Conservation (phyloP, 2,888 invertebrate genomes). For the Polyommatus icarus region DNA sequence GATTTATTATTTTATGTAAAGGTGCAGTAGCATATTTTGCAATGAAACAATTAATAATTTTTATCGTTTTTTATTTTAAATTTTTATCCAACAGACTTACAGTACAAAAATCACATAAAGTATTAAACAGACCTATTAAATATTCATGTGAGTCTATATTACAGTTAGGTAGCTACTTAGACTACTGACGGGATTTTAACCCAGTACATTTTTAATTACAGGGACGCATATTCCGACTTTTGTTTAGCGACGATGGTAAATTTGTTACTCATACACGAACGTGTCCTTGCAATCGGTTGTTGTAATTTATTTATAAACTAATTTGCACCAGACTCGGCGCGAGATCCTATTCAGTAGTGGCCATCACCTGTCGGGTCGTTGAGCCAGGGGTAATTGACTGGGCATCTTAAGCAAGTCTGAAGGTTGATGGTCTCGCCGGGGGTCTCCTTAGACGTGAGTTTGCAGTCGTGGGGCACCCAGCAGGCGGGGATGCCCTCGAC, state of each 20-base stretch:
- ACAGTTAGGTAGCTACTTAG: constrained; percentile 78
- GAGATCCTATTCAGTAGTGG: constrained; percentile 87
- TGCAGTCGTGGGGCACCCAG: constrained; percentile 95
- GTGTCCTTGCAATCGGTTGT: constrained; percentile 63
- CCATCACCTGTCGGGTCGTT: constrained; percentile 94
- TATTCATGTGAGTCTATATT: constrained; percentile 81
- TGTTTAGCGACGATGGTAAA: constrained; percentile 45
- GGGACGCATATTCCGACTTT: constrained; percentile 65
- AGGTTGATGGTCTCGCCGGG: constrained; percentile 96
- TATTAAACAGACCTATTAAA: constrained; percentile 79
- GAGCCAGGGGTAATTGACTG: constrained; percentile 96
- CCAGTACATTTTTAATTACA: constrained; percentile 77
- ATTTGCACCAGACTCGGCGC: constrained; percentile 65
- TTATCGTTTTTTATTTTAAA: constrained; percentile 65
- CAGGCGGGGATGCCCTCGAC: constrained; percentile 92
- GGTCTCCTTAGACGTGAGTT: constrained; percentile 94
- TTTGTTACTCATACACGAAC: constrained; percentile 53
- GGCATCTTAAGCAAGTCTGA: constrained; percentile 95
- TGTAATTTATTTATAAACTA: constrained; percentile 68
- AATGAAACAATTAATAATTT: constrained; percentile 34
- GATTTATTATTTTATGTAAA: constrained; percentile 15
- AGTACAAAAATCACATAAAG: constrained; percentile 78
- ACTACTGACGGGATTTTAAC: constrained; percentile 79
- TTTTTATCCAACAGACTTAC: constrained; percentile 80
- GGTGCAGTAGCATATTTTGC: background rate